These are phyloP conservation scores for Oriolus oriolus DNA, from an alignment of 2,113 vertebrate species.

Conservation along the genomic window DNA sequence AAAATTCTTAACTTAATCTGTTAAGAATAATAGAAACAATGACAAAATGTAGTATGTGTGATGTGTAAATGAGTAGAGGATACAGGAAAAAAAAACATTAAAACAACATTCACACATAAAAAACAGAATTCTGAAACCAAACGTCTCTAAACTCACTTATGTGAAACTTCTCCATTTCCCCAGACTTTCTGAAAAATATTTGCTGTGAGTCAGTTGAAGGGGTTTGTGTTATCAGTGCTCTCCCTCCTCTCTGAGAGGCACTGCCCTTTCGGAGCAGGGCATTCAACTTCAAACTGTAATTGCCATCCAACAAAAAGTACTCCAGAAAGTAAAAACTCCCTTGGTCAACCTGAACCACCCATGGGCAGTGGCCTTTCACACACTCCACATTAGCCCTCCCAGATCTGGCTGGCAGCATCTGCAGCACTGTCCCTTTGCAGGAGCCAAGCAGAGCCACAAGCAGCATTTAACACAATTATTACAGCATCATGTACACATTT, in stretches of 20 bases:
- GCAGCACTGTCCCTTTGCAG: neutral
- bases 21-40: neutral
- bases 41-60: neutral
- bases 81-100: neutral
- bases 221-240: neutral
- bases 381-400: neutral
- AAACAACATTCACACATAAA: neutral
- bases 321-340: neutral
- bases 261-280: neutral
- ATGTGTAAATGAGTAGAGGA: neutral
- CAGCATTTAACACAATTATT: neutral
- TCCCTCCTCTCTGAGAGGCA: neutral
- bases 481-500: neutral
- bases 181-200: neutral
- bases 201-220: neutral
- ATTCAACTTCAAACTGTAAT: neutral
- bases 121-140: neutral
- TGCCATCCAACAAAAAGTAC: neutral
- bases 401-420: rapidly evolving
- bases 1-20: neutral
- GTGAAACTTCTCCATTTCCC: neutral
- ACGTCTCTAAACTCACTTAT: neutral
- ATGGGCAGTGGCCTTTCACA: neutral
- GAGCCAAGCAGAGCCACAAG: neutral
- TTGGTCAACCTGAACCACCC: neutral